Percentiles rank a stretch among this genome's conserved stretches.
phyloP scores from a whole-genome alignment of 1,140 invertebrate species.

The Aphelinus atriplicis region DNA sequence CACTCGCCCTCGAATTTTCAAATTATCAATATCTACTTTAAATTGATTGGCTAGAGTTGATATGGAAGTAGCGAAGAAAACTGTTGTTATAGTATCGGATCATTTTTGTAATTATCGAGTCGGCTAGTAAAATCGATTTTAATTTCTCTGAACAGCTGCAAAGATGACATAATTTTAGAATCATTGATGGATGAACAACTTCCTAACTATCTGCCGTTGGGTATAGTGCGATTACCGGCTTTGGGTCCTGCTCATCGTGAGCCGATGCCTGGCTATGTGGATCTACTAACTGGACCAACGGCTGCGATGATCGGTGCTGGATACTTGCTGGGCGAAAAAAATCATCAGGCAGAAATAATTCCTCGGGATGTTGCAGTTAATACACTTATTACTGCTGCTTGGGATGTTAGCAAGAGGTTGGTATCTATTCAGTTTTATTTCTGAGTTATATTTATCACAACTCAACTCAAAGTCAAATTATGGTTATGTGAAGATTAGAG shows the following conservation, averaged over 20 bases:
- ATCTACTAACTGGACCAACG: slow-evolving; percentile 48
- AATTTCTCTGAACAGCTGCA: slow-evolving; percentile 15
- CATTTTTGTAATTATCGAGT: too few species aligned
- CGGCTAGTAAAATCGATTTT: too few species aligned
- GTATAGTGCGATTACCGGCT: slow-evolving; percentile 47
- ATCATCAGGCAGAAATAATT: slow-evolving; percentile 48
- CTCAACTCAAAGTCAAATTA: too few species aligned
- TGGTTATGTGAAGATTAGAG: too few species aligned
- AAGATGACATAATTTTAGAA: slow-evolving; percentile 39
- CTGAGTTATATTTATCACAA: too few species aligned
- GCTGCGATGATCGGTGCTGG: slow-evolving; percentile 56
- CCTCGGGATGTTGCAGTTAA: slow-evolving; percentile 53
- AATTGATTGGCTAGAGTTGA: too few species aligned
- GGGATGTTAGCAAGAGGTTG: slow-evolving; percentile 48
- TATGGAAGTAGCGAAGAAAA: too few species aligned
- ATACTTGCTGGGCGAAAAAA: slow-evolving; percentile 42
- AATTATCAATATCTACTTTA: too few species aligned
- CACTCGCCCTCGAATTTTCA: too few species aligned
- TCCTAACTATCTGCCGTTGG: slow-evolving; percentile 42
- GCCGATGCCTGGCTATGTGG: slow-evolving; percentile 54
- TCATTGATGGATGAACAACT: slow-evolving; percentile 25
- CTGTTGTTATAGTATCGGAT: too few species aligned
- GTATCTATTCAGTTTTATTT: slow-evolving; percentile 1
- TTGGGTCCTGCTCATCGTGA: slow-evolving; percentile 51
- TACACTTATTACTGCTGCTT: slow-evolving; percentile 51